Percentiles rank a stretch among this genome's conserved stretches.
phyloP scores from a whole-genome alignment of 2,888 invertebrate species.

The Mesopsocus fuscifrons region DNA sequence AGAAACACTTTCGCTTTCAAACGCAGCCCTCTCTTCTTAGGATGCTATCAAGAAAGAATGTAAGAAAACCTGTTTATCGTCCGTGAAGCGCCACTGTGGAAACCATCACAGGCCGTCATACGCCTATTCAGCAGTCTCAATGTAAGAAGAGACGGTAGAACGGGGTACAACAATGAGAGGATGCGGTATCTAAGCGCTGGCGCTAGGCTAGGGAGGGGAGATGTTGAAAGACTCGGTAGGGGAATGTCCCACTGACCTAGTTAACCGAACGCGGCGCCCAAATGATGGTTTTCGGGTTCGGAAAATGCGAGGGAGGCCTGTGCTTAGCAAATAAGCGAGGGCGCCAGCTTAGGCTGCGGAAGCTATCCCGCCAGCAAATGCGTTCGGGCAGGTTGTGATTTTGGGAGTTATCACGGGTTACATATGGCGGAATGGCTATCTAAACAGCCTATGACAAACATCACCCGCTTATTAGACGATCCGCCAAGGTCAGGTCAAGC shows the following conservation, averaged over 20 bases:
- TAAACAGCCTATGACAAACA: too few relatives aligned
- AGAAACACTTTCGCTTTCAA: conserved; percentile 6
- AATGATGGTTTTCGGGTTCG: not conserved
- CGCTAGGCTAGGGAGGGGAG: conserved; percentile 3
- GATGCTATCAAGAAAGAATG: not conserved
- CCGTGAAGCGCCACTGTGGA: too few relatives aligned
- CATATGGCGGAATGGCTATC: too few relatives aligned
- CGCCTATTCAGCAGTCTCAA: too few relatives aligned
- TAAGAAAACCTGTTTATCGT: too few relatives aligned
- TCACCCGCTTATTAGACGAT: too few relatives aligned
- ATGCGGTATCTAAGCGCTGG: too few relatives aligned
- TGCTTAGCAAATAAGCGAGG: not conserved
- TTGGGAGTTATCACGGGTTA: too few relatives aligned
- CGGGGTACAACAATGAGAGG: too few relatives aligned
- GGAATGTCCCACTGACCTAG: conserved; percentile 9
- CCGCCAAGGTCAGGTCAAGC: too few relatives aligned
- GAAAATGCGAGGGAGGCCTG: not conserved
- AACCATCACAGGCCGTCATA: too few relatives aligned
- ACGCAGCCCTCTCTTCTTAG: conserved; percentile 1
- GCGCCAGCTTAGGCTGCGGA: not conserved
- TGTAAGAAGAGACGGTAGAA: too few relatives aligned
- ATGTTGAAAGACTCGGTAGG: conserved; percentile 7
- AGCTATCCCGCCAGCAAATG: not conserved
- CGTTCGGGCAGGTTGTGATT: conserved; percentile 6
- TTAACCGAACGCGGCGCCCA: conserved; percentile 9